Evolutionary conservation across 2,888 invertebrate species (phyloP).

Genomic region (Cheilosia soror): DNA sequence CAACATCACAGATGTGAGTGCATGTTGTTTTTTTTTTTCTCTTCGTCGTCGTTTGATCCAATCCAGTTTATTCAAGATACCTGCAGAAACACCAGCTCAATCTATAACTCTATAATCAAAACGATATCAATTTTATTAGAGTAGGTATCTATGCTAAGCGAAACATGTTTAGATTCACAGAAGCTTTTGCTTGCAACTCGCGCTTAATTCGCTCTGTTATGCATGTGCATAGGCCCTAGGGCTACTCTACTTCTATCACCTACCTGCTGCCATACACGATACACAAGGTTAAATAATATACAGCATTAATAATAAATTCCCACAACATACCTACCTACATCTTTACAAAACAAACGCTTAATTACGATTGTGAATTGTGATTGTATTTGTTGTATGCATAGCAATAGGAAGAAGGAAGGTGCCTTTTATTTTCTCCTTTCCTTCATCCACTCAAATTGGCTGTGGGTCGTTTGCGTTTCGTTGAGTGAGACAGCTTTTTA

Average conservation of each 20-base stretch:
- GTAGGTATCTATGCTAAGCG: background rate
- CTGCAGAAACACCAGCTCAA: conserved; percentile 27
- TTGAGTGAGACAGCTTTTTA: conserved; percentile 4
- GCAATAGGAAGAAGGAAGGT: too few relatives aligned
- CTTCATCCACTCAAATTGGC: too few relatives aligned
- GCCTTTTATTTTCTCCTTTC: too few relatives aligned
- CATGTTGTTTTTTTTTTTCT: conserved; percentile 30
- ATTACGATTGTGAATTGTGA: too few relatives aligned
- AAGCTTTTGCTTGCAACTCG: conserved; percentile 10
- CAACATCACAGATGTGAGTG: conserved; percentile 27
- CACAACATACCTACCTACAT: background rate
- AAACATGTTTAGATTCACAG: conserved; percentile 54
- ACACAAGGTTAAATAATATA: too few relatives aligned
- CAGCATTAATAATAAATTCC: too few relatives aligned
- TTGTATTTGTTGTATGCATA: too few relatives aligned
- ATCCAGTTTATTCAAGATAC: conserved; percentile 40
- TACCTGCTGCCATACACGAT: too few relatives aligned
- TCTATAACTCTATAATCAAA: background rate
- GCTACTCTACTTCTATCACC: too few relatives aligned
- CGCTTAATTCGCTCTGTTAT: background rate
- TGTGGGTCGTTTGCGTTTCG: background rate
- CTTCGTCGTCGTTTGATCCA: conserved; percentile 50
- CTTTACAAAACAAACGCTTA: too few relatives aligned
- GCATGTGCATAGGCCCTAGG: background rate
- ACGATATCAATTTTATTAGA: background rate